A percentile compares a stretch with the other conserved stretches of the same genome.
phyloP scores from a whole-genome alignment of 1,140 invertebrate species.

The Pectinophora gossypiella region DNA sequence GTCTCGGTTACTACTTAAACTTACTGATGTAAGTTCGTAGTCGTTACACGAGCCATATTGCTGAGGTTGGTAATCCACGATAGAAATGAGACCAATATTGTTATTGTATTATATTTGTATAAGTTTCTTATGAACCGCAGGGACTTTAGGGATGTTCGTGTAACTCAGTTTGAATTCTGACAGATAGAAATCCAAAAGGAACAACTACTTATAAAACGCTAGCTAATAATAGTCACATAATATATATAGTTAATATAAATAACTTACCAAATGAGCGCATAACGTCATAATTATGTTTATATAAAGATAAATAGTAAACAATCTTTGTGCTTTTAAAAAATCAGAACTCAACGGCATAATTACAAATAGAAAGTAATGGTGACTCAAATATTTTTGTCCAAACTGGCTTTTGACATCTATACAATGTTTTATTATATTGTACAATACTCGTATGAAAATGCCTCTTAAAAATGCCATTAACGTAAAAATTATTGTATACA shows the following conservation, averaged over 20 bases:
- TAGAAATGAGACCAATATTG: no score
- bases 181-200: no score
- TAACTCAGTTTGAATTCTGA: no score
- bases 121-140: no score
- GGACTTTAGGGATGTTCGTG: no score
- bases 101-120: no score
- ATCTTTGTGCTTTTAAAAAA: constrained; percentile 38
- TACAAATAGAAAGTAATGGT: constrained; percentile 44
- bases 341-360: constrained; percentile 47
- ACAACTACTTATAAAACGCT: no score
- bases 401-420: constrained; percentile 18
- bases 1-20: no score
- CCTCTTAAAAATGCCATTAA: constrained; percentile 30
- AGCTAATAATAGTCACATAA: no score
- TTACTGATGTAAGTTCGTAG: no score
- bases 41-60: no score
- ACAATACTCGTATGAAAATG: constrained; percentile 44
- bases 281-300: constrained; percentile 29
- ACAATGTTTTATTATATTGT: constrained; percentile 30
- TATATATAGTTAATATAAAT: constrained; percentile 1
- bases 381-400: constrained; percentile 1
- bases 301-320: constrained; percentile 45
- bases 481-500: constrained; percentile 42
- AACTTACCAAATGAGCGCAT: constrained; percentile 40
- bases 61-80: no score